A percentile compares a stretch with the other conserved stretches of the same genome.
Conservation (phyloP, 2,797 vertebrate species). For the Eulemur albifrons region DNA sequence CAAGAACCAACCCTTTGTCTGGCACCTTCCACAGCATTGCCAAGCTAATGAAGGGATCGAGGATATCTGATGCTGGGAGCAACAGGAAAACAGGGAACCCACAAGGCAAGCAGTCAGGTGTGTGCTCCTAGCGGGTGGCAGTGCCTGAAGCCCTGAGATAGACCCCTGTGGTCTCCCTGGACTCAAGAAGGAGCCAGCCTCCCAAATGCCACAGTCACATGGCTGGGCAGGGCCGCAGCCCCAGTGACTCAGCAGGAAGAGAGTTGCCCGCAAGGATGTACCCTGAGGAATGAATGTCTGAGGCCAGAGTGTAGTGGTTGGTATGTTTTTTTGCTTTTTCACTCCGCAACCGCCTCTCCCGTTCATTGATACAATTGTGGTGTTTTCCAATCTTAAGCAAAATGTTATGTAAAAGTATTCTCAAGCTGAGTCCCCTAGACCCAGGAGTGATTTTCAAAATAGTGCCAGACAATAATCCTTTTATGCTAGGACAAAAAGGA, state of each 20-base stretch:
- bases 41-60: not conserved
- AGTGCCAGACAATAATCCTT: not conserved
- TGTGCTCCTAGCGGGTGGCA: not conserved
- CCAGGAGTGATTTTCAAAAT: conserved; percentile 13
- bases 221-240: not conserved
- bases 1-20: not conserved
- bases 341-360: not conserved
- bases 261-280: not conserved
- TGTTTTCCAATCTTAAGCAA: conserved; percentile 41
- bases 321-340: not conserved
- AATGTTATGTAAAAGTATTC: not conserved
- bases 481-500: not conserved
- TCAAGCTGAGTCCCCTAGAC: not conserved
- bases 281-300: not conserved
- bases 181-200: not conserved
- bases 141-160: rapidly evolving
- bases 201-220: not conserved
- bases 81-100: not conserved
- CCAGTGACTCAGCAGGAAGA: conserved; percentile 46
- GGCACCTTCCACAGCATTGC: not conserved
- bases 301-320: not conserved
- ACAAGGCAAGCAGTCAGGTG: not conserved
- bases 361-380: not conserved
- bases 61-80: not conserved
- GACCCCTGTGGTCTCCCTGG: not conserved